Base-by-base conservation (phyloP, 2,888 invertebrate genomes). In the Ditylenchus weischeri region DNA sequence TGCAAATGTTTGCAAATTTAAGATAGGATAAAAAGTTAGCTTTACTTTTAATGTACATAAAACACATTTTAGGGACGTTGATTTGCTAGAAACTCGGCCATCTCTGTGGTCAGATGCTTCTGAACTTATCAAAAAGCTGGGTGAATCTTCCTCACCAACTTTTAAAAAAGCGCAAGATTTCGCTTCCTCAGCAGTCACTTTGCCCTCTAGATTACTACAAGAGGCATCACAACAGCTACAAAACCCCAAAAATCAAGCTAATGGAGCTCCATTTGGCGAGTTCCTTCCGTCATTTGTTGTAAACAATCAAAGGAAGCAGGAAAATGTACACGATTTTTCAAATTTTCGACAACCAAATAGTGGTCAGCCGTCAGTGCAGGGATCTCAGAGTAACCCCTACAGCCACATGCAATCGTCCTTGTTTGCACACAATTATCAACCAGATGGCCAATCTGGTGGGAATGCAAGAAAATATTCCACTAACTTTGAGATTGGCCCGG, bases 11-110 rank as follows among this genome's bases (percentile, higher is more conserved):
- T 29, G 29, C 29, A 29, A 29, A 29, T 29, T 29, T 29, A 29
- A 29, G 29, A 29, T 29, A 4, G 29, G 5, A 29, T n/a, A 29
- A 29, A 2, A 29, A 29, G 29, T 29, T 29, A 29, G 29, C 5
- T 2, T 29, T 29, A 5, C 5, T 5, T 29, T 29, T 29, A 2
- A 29, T 29, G 29, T 43, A 43, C 11, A 43, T 8, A 43, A 43
- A 6, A 43, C 29, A 2, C 29, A 29, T 43, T 43, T 43, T 13
- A 43, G 43, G 43, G 54, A 54, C 29, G n/a, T 29, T 1, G 54
- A 54, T n/a, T 54, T 54, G 54, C 13, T 54, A 29, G 54, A 54
- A 54, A 23, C 54, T 23, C 54, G 54, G 29, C 29, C 54, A 23
- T 54, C 54, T 10, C 54, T 54, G 10, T 23, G 23, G 21, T 54